phyloP scores from a whole-genome alignment of 1,140 invertebrate genomes.

The Drosophila baimaii region DNA sequence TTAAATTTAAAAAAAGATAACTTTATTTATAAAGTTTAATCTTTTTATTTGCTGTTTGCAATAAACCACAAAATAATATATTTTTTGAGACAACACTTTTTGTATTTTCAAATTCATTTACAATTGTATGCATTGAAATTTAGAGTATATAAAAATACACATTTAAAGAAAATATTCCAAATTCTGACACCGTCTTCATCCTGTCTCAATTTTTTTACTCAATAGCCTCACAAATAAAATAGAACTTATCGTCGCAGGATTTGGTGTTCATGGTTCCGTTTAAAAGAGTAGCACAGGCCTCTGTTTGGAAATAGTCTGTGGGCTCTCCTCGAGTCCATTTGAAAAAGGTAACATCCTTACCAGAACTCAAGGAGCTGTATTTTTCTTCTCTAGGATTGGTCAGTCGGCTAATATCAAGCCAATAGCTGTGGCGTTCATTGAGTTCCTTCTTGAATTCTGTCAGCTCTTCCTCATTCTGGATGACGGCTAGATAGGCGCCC shows the following conservation, averaged over 20 bases:
- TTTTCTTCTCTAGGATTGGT: neutral
- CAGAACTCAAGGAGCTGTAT: neutral
- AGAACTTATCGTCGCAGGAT: neutral
- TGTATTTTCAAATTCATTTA: too few species aligned
- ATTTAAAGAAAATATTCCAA: too few species aligned
- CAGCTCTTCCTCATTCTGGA: neutral
- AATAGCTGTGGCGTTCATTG: neutral
- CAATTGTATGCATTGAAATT: too few species aligned
- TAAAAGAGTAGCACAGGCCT: neutral
- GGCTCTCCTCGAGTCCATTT: neutral
- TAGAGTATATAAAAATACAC: too few species aligned
- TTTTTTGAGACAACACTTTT: too few species aligned
- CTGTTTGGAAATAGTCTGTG: neutral
- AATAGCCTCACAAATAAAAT: neutral
- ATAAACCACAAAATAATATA: too few species aligned
- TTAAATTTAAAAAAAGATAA: neutral
- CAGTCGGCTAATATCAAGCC: slow-evolving; percentile 1
- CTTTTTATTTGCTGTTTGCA: too few species aligned
- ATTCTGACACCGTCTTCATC: too few species aligned
- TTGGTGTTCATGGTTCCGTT: neutral
- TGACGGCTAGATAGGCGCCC: slow-evolving; percentile 1
- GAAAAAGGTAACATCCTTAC: neutral
- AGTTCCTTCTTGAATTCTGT: neutral
- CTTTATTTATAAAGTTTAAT: neutral
- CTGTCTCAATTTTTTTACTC: neutral